These are phyloP conservation scores for Porites lutea DNA, from an alignment of 64 coral and sea anemone species.

Conservation along the genomic window DNA sequence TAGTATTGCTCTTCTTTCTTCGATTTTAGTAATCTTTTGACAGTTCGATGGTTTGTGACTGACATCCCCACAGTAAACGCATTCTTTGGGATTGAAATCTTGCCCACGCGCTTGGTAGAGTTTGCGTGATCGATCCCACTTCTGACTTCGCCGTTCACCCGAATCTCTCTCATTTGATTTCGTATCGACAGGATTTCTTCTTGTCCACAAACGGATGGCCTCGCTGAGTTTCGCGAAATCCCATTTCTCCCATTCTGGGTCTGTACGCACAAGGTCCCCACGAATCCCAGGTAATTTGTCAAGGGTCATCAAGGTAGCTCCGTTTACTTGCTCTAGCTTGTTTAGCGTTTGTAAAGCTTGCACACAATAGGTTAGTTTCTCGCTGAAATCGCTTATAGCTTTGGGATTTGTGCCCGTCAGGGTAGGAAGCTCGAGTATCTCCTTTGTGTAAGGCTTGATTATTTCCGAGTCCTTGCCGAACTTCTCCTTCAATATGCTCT, in stretches of 20 bases:
- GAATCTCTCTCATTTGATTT: no score
- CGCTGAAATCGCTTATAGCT: neutral
- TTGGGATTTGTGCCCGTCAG: neutral
- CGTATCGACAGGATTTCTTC: no score
- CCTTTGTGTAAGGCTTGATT: neutral
- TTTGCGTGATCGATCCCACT: no score
- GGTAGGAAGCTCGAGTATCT: neutral
- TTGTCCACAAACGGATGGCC: neutral
- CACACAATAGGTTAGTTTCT: no score
- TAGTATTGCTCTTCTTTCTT: constrained; percentile 4
- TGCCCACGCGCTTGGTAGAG: no score
- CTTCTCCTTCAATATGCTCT: neutral
- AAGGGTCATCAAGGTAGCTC: neutral
- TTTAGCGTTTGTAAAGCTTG: neutral
- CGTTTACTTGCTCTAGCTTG: neutral
- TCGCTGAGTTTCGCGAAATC: neutral
- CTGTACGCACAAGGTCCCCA: no score
- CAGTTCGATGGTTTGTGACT: constrained; percentile 13
- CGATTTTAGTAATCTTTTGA: neutral
- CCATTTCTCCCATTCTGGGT: no score
- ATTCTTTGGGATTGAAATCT: neutral
- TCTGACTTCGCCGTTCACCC: no score
- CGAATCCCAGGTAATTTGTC: neutral
- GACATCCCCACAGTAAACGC: neutral
- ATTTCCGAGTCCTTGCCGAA: neutral